Evolutionary conservation across 2,888 invertebrate genomes (phyloP).

Genomic region (Antheraea assamensis): DNA sequence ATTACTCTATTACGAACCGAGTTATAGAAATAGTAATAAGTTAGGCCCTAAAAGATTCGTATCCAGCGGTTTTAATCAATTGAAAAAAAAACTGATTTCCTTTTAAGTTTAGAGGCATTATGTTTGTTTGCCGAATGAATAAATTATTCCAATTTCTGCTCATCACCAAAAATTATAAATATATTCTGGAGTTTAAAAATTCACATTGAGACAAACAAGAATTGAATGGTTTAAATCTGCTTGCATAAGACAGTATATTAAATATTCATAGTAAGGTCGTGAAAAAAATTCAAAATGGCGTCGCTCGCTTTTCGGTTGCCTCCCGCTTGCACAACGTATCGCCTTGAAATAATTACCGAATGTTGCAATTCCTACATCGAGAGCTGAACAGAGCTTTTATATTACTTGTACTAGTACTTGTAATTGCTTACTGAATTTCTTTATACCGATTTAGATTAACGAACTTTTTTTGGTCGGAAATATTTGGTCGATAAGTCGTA

Average conservation of each 20-base stretch:
- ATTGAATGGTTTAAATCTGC: neutral
- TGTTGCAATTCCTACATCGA: neutral
- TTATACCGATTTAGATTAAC: neutral
- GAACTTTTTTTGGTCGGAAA: too few relatives aligned
- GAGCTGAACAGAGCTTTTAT: neutral
- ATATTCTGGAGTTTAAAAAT: neutral
- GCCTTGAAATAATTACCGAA: constrained; percentile 4
- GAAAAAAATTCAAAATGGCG: constrained; percentile 11
- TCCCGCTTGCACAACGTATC: neutral
- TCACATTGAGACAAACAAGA: neutral
- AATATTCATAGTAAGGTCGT: neutral
- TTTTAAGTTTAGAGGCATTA: too few relatives aligned
- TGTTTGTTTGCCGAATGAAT: neutral
- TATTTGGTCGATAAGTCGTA: too few relatives aligned
- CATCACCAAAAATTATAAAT: neutral
- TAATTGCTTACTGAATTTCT: neutral
- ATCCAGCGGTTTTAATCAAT: too few relatives aligned
- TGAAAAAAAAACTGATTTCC: too few relatives aligned
- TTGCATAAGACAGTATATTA: neutral
- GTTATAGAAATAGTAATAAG: too few relatives aligned
- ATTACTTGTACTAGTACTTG: neutral
- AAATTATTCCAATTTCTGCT: neutral
- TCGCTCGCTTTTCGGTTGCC: constrained; percentile 5
- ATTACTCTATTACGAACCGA: too few relatives aligned
- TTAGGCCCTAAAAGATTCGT: too few relatives aligned